Evolutionary conservation across 2,113 vertebrate species (phyloP).

Genomic region (Peromyscus californicus): DNA sequence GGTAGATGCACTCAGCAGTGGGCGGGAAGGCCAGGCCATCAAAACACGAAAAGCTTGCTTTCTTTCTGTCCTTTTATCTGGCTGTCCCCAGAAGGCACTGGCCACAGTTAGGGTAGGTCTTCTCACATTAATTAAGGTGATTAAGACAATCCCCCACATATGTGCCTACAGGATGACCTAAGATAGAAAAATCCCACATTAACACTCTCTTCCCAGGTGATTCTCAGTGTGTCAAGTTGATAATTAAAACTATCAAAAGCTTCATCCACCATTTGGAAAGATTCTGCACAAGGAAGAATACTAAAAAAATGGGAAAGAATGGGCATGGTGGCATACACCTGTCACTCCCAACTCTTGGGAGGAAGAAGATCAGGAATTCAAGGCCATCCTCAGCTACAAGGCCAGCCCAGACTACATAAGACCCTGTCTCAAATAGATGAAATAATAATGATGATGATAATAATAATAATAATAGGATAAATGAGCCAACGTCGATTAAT

Average conservation of each 20-base stretch:
- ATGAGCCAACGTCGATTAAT: not conserved
- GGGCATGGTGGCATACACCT: not conserved
- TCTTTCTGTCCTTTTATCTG: not conserved
- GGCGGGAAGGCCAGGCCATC: not conserved
- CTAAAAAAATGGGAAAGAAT: not conserved
- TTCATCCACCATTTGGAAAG: not conserved
- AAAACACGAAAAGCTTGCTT: not conserved
- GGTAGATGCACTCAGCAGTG: not conserved
- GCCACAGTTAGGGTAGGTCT: not conserved
- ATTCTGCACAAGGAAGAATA: slow-evolving; percentile 16
- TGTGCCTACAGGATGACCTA: not conserved
- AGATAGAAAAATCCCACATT: not conserved
- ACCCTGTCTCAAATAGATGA: not conserved
- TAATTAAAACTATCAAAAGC: not conserved
- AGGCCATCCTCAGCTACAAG: not conserved
- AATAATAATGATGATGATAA: not conserved
- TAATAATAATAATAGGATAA: not conserved
- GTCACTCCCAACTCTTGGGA: not conserved
- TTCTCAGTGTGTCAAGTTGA: too few relatives aligned
- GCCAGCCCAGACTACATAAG: not conserved
- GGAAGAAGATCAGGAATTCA: not conserved
- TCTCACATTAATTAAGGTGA: not conserved
- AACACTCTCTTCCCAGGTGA: not conserved
- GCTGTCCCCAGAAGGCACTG: not conserved
- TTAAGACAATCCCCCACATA: not conserved